Evolutionary conservation across 2,113 vertebrate species (phyloP), one percentile per base, ranked within the genome.

Genomic region (Misgurnus anguillicaudatus): DNA sequence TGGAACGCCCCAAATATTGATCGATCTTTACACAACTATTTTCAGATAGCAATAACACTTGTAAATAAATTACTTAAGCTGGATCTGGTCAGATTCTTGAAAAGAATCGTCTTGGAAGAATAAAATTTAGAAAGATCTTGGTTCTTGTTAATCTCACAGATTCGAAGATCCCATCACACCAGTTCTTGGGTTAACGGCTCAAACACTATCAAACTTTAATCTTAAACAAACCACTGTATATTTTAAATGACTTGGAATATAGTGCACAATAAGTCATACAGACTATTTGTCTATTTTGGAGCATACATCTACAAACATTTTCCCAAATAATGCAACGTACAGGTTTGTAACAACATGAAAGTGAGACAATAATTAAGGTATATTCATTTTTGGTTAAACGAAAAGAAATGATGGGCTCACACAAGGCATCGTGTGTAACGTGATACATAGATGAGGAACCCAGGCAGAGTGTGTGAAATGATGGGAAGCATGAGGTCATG

Each of bases 361-460:
- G 64, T 7, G n/a, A 21, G 53, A 3, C 5, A 17, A 70, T 38
- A 36, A 39, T 61, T 82, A 84, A 86, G 89, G 75, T 31, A 41
- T 57, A 58, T 6, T 14, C 5, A 2, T 58, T 21, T 14, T 62
- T 39, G 53, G 9, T 11, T 62, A 16, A 72, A 58, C 9, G 13
- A 61, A 57, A 53, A 55, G 17, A 16, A 4, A 1, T 4, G 17
- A 9, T 9, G 9, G 38, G 14, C 21, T 58, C 19, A 68, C 60
- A 36, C 9, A 69, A 68, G 53, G 45, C 67, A 21, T 66, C 48
- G 57, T 31, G 48, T 39, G 67, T 55, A 65, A 51, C 55, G 8
- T 41, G 9, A 63, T 17, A 63, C 6, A 1, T 6, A 69, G 31
- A 58, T 11, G 47, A 57, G 68, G 47, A 63, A 72, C 58, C 53